Conservation (phyloP, 2,797 vertebrate species). For the Dromococcyx pavoninus region DNA sequence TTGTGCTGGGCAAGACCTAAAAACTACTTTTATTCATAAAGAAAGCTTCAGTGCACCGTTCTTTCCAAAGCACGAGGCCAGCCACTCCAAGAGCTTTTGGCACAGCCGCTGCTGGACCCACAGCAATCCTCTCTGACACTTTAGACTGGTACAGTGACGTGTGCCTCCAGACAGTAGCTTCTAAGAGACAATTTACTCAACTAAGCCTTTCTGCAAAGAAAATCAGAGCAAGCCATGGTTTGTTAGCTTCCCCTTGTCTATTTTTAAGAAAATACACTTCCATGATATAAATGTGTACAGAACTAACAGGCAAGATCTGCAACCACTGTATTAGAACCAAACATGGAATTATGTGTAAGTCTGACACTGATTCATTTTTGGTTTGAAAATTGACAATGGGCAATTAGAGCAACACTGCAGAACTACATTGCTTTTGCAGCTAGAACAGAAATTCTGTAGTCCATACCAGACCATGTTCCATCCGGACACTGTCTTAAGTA, state of each 20-base stretch:
- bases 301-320: not conserved
- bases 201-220: not conserved
- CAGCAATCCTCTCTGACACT: not conserved
- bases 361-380: not conserved
- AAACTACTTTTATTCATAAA: not conserved
- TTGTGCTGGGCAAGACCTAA: not conserved
- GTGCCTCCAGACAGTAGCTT: not conserved
- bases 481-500: not conserved
- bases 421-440: conserved; percentile 53
- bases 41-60: accelerated
- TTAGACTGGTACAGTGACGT: not conserved
- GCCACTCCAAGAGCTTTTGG: accelerated
- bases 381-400: conserved; percentile 45
- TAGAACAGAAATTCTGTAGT: conserved; percentile 23
- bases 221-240: not conserved
- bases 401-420: conserved; percentile 44
- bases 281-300: accelerated
- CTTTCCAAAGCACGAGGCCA: not conserved
- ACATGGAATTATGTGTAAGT: not conserved
- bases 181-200: not conserved
- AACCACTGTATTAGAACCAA: not conserved
- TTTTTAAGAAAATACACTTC: not conserved
- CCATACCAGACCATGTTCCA: not conserved
- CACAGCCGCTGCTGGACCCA: not conserved
- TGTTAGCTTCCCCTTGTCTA: not conserved